phyloP scores from a whole-genome alignment of 2,797 vertebrate species.

The Sphaeramia orbicularis region DNA sequence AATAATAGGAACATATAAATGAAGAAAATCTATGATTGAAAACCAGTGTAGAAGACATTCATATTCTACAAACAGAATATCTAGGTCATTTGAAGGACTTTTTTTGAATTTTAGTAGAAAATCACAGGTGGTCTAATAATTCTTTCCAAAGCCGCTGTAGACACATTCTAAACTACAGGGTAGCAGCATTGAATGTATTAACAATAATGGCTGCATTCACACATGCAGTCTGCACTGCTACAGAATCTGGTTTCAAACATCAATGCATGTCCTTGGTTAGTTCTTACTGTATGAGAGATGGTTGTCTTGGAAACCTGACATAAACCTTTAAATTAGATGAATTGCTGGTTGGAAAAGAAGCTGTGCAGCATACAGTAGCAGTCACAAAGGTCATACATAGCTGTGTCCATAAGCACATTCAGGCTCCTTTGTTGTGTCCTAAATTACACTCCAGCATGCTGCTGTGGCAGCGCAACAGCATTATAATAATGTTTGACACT shows the following conservation, averaged over 20 bases:
- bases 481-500: slow-evolving; percentile 51
- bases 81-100: too few species aligned
- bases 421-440: slow-evolving; percentile 8
- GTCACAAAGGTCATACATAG: slow-evolving; percentile 23
- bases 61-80: too few species aligned
- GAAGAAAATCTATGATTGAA: too few species aligned
- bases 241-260: slow-evolving; percentile 40
- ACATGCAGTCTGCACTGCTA: slow-evolving; percentile 10
- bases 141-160: neutral
- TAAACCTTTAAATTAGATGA: slow-evolving; percentile 43
- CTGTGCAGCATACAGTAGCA: slow-evolving; percentile 25
- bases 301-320: slow-evolving; percentile 70
- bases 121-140: too few species aligned
- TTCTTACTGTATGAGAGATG: slow-evolving; percentile 35
- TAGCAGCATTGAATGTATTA: slow-evolving; percentile 1
- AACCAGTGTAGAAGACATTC: too few species aligned
- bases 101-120: too few species aligned
- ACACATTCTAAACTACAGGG: neutral
- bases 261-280: slow-evolving; percentile 54
- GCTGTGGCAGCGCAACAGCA: slow-evolving; percentile 25
- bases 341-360: slow-evolving; percentile 23
- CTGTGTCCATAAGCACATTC: slow-evolving; percentile 14
- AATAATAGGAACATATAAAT: too few species aligned
- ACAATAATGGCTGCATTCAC: neutral
- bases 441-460: slow-evolving; percentile 29